These are phyloP conservation scores for Darevskia nairensis DNA, from an alignment of 2,797 vertebrate genomes.

Conservation along the genomic window DNA sequence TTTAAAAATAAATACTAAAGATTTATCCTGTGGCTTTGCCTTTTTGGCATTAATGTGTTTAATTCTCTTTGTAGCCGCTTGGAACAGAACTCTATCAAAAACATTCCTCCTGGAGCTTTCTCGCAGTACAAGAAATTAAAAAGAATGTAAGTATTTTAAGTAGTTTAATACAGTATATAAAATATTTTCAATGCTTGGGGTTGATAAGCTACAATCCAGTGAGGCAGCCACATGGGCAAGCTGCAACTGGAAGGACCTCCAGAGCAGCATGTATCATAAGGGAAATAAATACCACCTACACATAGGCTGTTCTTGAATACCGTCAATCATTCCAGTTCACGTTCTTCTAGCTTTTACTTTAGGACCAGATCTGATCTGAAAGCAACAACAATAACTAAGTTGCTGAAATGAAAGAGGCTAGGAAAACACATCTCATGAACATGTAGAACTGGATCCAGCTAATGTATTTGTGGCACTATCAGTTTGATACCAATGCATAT, in stretches of 20 bases:
- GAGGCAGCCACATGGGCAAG: not conserved
- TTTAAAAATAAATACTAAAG: slow-evolving; percentile 12
- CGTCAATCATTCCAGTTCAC: not conserved
- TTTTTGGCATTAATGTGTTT: slow-evolving; percentile 49
- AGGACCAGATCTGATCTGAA: not conserved
- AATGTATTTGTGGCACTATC: not conserved
- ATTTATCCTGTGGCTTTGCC: slow-evolving; percentile 14
- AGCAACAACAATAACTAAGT: not conserved
- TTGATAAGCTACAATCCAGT: slow-evolving; percentile 35
- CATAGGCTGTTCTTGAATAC: not conserved
- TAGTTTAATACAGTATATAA: slow-evolving; percentile 11
- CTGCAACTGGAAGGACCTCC: not conserved
- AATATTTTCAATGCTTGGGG: slow-evolving; percentile 30
- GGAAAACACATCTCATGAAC: not conserved
- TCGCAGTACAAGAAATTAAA: slow-evolving; percentile 96
- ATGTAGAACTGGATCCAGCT: not conserved
- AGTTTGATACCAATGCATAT: slow-evolving; percentile 17
- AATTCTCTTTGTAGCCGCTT: slow-evolving; percentile 86
- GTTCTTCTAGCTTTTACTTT: not conserved
- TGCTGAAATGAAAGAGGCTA: not conserved
- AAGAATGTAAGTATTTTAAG: slow-evolving; percentile 89
- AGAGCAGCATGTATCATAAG: not conserved
- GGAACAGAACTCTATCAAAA: slow-evolving; percentile 97
- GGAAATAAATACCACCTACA: not conserved
- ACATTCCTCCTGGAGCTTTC: slow-evolving; percentile 92